phyloP scores from a whole-genome alignment of 2,797 vertebrate genomes.

The Crenichthys baileyi region DNA sequence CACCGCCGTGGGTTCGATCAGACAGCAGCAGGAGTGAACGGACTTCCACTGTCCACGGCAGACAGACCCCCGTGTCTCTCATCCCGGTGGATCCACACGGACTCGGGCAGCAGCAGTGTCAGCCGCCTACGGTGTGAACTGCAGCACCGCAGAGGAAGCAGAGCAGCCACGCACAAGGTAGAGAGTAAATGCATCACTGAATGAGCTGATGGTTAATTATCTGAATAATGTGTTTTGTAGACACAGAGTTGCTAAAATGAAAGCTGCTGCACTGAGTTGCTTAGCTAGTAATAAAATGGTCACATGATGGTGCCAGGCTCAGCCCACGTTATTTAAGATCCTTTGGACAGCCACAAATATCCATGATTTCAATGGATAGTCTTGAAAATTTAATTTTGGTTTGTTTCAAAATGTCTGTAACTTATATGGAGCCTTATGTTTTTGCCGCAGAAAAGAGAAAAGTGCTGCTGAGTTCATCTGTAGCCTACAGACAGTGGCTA shows the following conservation, averaged over 20 bases:
- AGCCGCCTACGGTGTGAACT: neutral
- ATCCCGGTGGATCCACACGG: slow-evolving; percentile 19
- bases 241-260: neutral
- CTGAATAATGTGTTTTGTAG: neutral
- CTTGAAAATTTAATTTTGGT: neutral
- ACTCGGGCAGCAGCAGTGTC: neutral
- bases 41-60: slow-evolving; percentile 3
- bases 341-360: neutral
- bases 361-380: neutral
- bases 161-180: slow-evolving; percentile 34
- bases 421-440: neutral
- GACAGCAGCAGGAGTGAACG: slow-evolving; percentile 28
- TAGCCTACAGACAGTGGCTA: neutral
- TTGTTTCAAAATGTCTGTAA: neutral
- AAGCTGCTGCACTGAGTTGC: neutral
- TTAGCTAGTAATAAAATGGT: slow-evolving; percentile 9
- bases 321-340: neutral
- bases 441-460: neutral
- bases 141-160: slow-evolving; percentile 4
- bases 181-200: neutral
- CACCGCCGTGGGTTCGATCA: slow-evolving; percentile 6
- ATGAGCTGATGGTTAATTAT: neutral
- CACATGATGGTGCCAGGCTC: slow-evolving; percentile 27
- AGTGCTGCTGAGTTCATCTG: neutral
- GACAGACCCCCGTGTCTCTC: neutral